A percentile compares a stretch with the other conserved stretches of the same genome.
phyloP scores from a whole-genome alignment of 2,797 vertebrate species.

The Coregonus ussuriensis region DNA sequence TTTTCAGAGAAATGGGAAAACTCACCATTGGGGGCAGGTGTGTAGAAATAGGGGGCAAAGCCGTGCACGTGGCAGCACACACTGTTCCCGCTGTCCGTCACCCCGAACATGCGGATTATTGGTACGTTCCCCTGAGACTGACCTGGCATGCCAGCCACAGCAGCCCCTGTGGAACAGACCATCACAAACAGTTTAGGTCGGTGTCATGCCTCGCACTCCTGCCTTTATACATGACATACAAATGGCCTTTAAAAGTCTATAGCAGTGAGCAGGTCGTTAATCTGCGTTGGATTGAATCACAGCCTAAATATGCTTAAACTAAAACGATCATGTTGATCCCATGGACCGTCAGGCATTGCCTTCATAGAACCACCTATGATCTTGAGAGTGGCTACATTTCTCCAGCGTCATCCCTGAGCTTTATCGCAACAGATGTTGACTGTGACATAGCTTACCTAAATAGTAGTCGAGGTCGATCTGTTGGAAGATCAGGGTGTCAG shows the following conservation, averaged over 20 bases:
- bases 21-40: slow-evolving; percentile 74
- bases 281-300: too few species aligned
- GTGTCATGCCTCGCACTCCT: background rate
- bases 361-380: background rate
- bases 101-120: slow-evolving; percentile 88
- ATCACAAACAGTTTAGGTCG: background rate
- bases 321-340: background rate
- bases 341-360: background rate
- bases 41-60: slow-evolving; percentile 81
- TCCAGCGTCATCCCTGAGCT: background rate
- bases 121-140: slow-evolving; percentile 80
- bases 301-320: background rate
- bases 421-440: background rate
- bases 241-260: too few species aligned
- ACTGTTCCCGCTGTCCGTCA: slow-evolving; percentile 84
- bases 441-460: slow-evolving; percentile 73
- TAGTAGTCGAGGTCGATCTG: slow-evolving; percentile 92
- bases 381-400: too few species aligned
- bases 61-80: slow-evolving; percentile 90
- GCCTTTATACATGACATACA: background rate
- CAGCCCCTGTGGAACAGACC: slow-evolving; percentile 50
- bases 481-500: slow-evolving; percentile 83
- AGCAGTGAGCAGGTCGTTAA: background rate
- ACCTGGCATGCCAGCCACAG: slow-evolving; percentile 76
- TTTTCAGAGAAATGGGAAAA: slow-evolving; percentile 1